These are phyloP conservation scores for Nematolebias whitei DNA, from an alignment of 2,113 vertebrate species.

Conservation along the genomic window DNA sequence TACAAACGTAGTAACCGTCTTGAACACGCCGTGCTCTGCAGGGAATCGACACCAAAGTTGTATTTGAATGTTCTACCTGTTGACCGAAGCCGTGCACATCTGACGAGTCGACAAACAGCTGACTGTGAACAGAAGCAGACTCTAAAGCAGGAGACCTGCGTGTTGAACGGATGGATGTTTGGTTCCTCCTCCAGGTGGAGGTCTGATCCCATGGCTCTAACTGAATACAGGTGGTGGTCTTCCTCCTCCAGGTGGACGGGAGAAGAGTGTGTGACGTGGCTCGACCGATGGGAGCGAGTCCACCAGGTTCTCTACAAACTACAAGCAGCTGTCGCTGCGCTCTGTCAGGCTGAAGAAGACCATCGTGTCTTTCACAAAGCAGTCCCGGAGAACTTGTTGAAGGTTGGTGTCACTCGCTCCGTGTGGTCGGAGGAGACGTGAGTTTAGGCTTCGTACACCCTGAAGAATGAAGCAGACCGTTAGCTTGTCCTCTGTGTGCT, in stretches of 20 bases:
- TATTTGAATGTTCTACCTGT: neutral
- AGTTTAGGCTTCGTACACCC: constrained; percentile 81
- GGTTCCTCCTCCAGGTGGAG: no score
- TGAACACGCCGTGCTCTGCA: constrained; percentile 9
- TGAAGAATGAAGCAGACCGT: constrained; percentile 39
- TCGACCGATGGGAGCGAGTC: constrained; percentile 42
- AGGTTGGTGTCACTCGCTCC: constrained; percentile 36
- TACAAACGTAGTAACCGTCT: neutral
- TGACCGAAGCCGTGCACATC: constrained; percentile 27
- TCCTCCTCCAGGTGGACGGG: constrained; percentile 27
- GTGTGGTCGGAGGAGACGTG: constrained; percentile 3
- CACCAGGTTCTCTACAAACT: constrained; percentile 48
- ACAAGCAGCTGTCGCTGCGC: constrained; percentile 56
- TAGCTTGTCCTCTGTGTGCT: no score
- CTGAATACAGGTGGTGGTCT: constrained; percentile 34
- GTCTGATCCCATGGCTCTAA: constrained; percentile 19
- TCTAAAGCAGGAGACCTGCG: no score
- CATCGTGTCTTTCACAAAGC: constrained; percentile 54
- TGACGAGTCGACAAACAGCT: no score
- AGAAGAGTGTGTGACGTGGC: constrained; percentile 46
- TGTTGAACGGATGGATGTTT: no score
- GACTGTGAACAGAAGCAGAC: no score
- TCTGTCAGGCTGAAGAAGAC: constrained; percentile 51
- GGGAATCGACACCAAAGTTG: constrained; percentile 24
- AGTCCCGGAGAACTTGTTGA: constrained; percentile 46